Base-by-base conservation (phyloP, 2,888 invertebrate genomes). In the Troides aeacus region DNA sequence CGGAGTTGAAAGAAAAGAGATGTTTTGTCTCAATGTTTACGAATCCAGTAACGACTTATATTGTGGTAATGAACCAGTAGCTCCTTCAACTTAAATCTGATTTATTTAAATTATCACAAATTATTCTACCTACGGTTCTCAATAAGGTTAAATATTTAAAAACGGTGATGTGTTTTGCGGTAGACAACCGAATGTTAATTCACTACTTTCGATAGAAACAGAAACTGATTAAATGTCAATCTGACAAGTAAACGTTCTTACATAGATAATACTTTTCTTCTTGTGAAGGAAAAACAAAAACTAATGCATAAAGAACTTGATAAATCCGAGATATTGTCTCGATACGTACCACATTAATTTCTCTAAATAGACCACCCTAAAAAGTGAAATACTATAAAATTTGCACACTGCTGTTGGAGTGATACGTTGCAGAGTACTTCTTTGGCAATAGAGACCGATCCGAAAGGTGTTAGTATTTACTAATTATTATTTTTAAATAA, bases 1-100 rank as follows among this genome's bases (percentile, higher is more conserved):
- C 72, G 64, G 42, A 46, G n/a, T 17, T 58, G 21, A 62, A 62
- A 39, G 18, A 18, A 62, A 21, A 46, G 18, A 46, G 46, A 46
- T 61, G 10, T 61, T 39, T 8, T 39, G 18, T 24, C 24, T 21
- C 17, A 39, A 39, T 61, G 39, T 39, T 61, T 61, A 39, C 39
- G 21, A 61, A 17, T 61, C 30, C 18, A 39, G 21, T 59, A 59
- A 30, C 15, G 30, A 53, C 53, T 18, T 53, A 53, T n/a, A n/a
- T n/a, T n/a, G 8, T 53, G 18, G 53, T n/a, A 53, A n/a, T 53
- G 23, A 23, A 58, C 10, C 23, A 23, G n/a, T 12, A 4, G n/a
- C 23, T n/a, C 10, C 23, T 23, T 58, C 15, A 23, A 6, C 57
- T 58, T 58, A 58, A 53, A 4, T 53, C 5, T 18, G 1, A 53